Evolutionary conservation across 2,888 invertebrate genomes (phyloP), one percentile per base, ranked within the genome.

Genomic region (Platypus cylindrus): DNA sequence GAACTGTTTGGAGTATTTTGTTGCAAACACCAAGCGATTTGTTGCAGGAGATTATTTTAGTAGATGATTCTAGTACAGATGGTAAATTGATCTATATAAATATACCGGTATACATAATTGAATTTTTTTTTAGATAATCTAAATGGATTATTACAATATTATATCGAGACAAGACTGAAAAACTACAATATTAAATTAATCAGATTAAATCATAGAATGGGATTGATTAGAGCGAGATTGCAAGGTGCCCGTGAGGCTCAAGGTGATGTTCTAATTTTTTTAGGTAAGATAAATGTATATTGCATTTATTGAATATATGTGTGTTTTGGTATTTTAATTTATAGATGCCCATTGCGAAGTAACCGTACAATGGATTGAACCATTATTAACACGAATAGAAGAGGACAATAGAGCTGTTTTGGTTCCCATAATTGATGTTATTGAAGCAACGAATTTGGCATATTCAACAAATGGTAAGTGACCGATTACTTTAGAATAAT

Each of bases 351-450:
- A 93, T 62, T 91, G 91, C 62, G 93, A 93, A 67, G 77, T 73
- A 3, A 78, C 77, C 41, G 61, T 63, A 24, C 73, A 78, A 48
- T 91, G 90, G 89, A 68, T 93, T 41, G 83, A 94, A 54, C 97
- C 97, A 0, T 62, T 95, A 33, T 66, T 95, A 45, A 74, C 83
- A 44, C 69, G 93, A 34, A 82, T 95, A 53, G 79, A 82, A 60
- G 77, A 86, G 46, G 74, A 83, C 18, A 66, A 75, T 0, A 76
- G 73, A 17, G 78, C 85, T 7, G 85, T 94, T 5, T 67, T 91
- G 34, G 86, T 91, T 50, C 97, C 97, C 28, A 86, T 93, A 48
- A 97, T 97, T 46, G 97, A 97, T 65, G 82, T 86, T 36, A 90
- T 97, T 48, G 84, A 85, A 58, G 80, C 83, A 42, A 70, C 73